phyloP scores from a whole-genome alignment of 2,113 vertebrate species.

The Mustela lutreola region DNA sequence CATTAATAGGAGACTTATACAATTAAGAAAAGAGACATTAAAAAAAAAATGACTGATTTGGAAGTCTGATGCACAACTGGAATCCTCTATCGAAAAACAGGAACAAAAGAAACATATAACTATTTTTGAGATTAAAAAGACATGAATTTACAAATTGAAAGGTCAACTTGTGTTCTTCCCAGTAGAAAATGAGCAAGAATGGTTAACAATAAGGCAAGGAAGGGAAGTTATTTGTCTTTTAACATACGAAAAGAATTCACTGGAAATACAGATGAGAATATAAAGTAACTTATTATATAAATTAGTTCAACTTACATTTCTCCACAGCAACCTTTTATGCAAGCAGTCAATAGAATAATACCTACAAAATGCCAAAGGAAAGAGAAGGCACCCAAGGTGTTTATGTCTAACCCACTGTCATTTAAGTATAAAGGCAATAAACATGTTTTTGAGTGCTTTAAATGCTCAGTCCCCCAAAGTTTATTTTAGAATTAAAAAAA shows the following conservation, averaged over 20 bases:
- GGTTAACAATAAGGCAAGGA: neutral
- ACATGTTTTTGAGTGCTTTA: neutral
- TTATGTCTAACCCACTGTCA: neutral
- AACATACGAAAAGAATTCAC: slow-evolving; percentile 14
- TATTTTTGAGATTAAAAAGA: neutral
- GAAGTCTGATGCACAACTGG: neutral
- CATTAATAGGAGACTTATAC: neutral
- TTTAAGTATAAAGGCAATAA: neutral
- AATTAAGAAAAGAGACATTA: neutral
- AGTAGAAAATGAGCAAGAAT: neutral
- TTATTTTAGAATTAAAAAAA: slow-evolving; percentile 20
- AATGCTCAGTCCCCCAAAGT: neutral
- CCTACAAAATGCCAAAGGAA: neutral
- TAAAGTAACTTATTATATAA: neutral
- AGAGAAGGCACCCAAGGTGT: neutral
- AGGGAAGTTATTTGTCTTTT: neutral
- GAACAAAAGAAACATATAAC: neutral
- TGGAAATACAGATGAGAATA: neutral
- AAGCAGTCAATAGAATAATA: neutral
- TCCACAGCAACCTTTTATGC: neutral
- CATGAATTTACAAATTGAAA: neutral
- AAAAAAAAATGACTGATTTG: neutral
- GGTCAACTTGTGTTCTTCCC: neutral
- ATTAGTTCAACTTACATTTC: neutral
- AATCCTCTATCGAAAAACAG: neutral